Base-by-base conservation (phyloP, 2,797 vertebrate genomes). In the Merluccius polli region DNA sequence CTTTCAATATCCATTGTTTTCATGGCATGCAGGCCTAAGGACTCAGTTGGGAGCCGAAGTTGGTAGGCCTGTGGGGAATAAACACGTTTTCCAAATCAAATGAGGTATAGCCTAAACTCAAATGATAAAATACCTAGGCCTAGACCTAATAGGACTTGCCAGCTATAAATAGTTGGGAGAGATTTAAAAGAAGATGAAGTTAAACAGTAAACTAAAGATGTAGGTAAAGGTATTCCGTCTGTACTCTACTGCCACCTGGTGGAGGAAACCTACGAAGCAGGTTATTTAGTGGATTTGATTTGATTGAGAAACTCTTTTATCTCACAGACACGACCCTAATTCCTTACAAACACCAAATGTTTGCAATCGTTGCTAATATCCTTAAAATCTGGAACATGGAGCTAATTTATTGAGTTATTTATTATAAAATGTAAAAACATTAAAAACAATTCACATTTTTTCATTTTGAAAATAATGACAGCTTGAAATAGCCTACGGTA, bases 1-100 rank as follows among this genome's bases (percentile, higher is more conserved):
- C 10, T 65, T 27, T 11, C 9, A 12, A n/a, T n/a, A 59, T 59
- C 52, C 21, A 59, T 9, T 24, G 52, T 4, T n/a, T 24, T 24
- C 79, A 71, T 83, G 67, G 79, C 81, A 74, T 79, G 35, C n/a
- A 80, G 81, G 27, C 73, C 74, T 79, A 77, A 85, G 85, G 68
- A 71, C 83, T 77, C 80, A 84, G 85, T 79, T 86, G 88, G 83
- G 84, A 85, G 83, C 82, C 74, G 77, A 30, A 73, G 78, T 79
- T 87, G 87, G 81, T 82, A 74, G 71, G 35, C 24, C 35, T 15
- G 27, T 77, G 73, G 80, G 52, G 82, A 82, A 85, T 77, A 52
- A 71, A 80, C 79, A 85, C 80, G 85, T 27, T 65, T 65, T 8
- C 24, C 10, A 65, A 27, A 65, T 65, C 41, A 16, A 48, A 16